These are phyloP conservation scores for Polia nebulosa DNA, from an alignment of 2,888 invertebrate species.

Conservation along the genomic window DNA sequence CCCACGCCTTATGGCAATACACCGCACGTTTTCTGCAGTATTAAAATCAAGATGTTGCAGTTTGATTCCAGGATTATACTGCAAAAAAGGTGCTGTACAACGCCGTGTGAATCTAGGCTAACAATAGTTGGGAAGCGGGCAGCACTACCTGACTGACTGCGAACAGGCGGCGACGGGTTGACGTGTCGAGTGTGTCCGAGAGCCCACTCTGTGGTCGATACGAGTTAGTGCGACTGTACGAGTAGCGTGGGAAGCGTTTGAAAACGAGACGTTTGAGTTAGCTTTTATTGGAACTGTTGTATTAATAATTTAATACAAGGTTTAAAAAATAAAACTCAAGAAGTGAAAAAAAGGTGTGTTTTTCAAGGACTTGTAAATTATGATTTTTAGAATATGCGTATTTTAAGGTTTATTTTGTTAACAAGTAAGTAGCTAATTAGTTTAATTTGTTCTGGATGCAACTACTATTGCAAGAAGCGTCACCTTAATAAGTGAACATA, in stretches of 20 bases:
- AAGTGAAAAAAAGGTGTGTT: no score
- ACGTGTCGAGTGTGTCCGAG: constrained; percentile 61
- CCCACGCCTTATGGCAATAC: not conserved
- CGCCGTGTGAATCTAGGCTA: not conserved
- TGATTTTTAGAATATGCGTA: no score
- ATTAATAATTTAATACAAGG: not conserved
- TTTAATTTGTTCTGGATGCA: no score
- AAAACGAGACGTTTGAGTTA: not conserved
- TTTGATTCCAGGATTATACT: not conserved
- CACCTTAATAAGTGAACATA: no score
- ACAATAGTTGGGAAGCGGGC: constrained; percentile 32
- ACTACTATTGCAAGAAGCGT: no score
- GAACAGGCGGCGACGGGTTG: constrained; percentile 54
- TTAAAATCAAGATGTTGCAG: not conserved
- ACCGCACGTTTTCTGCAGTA: not conserved
- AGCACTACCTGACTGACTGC: constrained; percentile 56
- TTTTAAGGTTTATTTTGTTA: no score
- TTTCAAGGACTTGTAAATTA: no score
- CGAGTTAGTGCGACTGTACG: constrained; percentile 26
- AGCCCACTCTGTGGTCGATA: constrained; percentile 62
- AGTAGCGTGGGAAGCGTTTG: not conserved
- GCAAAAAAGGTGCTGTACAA: not conserved
- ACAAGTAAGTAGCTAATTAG: no score
- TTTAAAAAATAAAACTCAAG: no score
- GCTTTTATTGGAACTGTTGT: not conserved